Base-by-base conservation (phyloP, 2,113 vertebrate genomes). In the Apus apus region DNA sequence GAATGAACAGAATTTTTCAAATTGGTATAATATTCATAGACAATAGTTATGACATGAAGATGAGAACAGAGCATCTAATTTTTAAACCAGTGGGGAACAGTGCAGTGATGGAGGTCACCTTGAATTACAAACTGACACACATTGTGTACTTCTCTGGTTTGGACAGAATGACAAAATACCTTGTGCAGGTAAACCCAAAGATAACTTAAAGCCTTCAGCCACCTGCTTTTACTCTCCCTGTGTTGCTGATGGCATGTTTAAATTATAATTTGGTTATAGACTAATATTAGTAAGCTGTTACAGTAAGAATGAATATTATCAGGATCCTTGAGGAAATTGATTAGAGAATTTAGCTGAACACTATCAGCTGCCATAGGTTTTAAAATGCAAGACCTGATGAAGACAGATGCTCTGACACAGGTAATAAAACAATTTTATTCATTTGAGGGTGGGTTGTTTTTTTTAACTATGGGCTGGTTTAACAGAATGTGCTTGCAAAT, bases 1-100 rank as follows among this genome's bases (percentile, higher is more conserved):
- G 56, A 96, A 93, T 94, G 51, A 30, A 36, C 68, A 62, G 56
- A 61, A 74, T 93, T 94, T 95, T 96, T 74, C 53, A 80, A 68
- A 77, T 36, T 85, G 45, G 17, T 73, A 8, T 74, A 77, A 87
- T 85, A 75, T 90, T 87, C 56, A 43, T 23, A 88, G 50, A 58
- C 17, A 76, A 11, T 71, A 48, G 73, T 80, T 94, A 57, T 40
- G 70, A 83, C 73, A 68, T 53, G 75, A 90, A 87, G 60, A 85
- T 54, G 32, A 66, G 67, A 90, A 62, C 1, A 7, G 16, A 91
- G 17, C 51, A 57, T 56, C 75, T 91, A 34, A 85, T 87, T 91
- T 94, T 96, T 62, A 80, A 23, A 64, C 27, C 23, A 48, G 8
- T 81, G 46, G 54, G 26, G 32, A 74, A 67, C 3, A 58, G 30